Percentiles rank a stretch among this genome's conserved stretches.
Conservation (phyloP, 2,888 invertebrate genomes). For the Chymomyza amoena region DNA sequence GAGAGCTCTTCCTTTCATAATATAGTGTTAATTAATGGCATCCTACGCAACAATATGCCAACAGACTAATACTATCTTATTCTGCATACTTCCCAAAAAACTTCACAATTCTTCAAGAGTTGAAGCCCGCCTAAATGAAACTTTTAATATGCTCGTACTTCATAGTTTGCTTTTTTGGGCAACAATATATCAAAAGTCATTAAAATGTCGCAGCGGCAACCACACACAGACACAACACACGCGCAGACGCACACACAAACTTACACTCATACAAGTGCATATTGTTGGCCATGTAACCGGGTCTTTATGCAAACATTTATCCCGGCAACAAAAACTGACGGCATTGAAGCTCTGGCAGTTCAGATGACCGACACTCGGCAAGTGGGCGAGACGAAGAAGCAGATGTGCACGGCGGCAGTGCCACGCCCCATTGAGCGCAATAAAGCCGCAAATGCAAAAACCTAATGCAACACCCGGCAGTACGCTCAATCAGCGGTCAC, state of each 20-base stretch:
- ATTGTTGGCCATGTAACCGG: neutral
- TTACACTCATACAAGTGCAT: neutral
- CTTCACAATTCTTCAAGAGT: neutral
- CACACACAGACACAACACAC: neutral
- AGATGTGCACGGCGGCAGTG: slow-evolving; percentile 6
- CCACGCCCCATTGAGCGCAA: neutral
- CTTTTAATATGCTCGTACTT: neutral
- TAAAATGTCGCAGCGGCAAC: neutral
- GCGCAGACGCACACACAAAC: neutral
- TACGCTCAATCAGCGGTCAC: slow-evolving; percentile 29
- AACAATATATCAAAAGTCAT: neutral
- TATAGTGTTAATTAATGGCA: no score
- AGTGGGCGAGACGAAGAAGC: slow-evolving; percentile 10
- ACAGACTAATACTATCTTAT: no score
- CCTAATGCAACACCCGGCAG: slow-evolving; percentile 21
- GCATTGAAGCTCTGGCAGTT: neutral
- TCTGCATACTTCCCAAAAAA: no score
- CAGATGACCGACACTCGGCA: neutral
- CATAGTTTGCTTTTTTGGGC: neutral
- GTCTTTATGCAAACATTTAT: neutral
- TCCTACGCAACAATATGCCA: no score
- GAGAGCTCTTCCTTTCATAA: no score
- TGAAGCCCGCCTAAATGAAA: neutral
- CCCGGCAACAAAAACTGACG: neutral
- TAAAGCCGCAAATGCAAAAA: neutral